Evolutionary conservation across 2,113 vertebrate species (phyloP), one percentile per base, ranked within the genome.

Genomic region (Heterotis niloticus): DNA sequence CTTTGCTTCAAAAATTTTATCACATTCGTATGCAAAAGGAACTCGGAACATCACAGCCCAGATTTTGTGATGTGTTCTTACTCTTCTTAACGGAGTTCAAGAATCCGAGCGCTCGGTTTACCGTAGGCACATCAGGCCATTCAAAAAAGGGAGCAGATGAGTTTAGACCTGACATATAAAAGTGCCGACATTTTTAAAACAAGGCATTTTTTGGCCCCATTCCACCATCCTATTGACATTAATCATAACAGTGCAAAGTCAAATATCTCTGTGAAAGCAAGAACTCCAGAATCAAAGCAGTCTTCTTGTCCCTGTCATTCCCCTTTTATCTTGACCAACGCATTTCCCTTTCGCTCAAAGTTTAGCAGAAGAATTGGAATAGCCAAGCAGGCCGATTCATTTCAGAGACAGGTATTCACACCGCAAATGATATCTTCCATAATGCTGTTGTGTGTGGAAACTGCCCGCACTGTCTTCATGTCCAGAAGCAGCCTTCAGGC

Each of bases 401-500:
- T 44, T 44, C 34, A 44, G 7, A 7, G 2, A 44, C 34, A 44
- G 34, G 34, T 44, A 44, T 44, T 44, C 54, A 74, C 54, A 57
- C 28, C 11, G 23, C 23, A 56, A 3, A 74, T 17, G 20, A 17
- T 12, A 23, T 26, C 44, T 73, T 24, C 71, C 7, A 17, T 28
- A 57, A 24, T 26, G 52, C 51, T 26, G n/a, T n/a, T 10, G 64
- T n/a, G 23, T 23, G 10, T 26, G 54, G 24, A 23, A 73, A 51
- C 71, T 73, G n/a, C n/a, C 52, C 56, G n/a, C 54, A 59, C 52
- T 24, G 51, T 20, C 20, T 54, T 26, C 44, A 23, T 24, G 54
- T 72, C 10, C 51, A 72, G 70, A 72, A 14, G 70, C 70, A 52
- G 70, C 70, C 70, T 51, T 72, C 16, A 57, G 51, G 52, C 13